Percentiles rank a stretch among this genome's conserved stretches.
phyloP scores from a whole-genome alignment of 2,113 vertebrate species.

The Gracilinanus agilis region DNA sequence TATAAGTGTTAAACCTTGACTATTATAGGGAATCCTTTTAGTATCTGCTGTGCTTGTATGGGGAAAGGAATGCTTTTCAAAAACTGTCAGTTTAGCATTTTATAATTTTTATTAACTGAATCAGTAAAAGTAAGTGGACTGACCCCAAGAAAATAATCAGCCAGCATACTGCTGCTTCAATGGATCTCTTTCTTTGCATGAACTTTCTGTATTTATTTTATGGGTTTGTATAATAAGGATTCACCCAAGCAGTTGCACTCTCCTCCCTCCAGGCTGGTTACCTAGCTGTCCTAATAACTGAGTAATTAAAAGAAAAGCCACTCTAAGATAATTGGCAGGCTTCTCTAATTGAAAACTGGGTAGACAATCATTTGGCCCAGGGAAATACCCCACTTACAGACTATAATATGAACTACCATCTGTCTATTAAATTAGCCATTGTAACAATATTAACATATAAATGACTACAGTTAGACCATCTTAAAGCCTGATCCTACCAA shows the following conservation, averaged over 20 bases:
- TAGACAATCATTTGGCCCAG: constrained; percentile 80
- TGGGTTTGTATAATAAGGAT: constrained; percentile 60
- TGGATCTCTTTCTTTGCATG: constrained; percentile 17
- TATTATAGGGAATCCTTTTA: constrained; percentile 47
- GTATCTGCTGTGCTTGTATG: constrained; percentile 55
- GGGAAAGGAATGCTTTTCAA: constrained; percentile 38
- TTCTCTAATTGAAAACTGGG: constrained; percentile 81
- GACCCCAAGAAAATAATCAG: constrained; percentile 36
- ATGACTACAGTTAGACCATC: constrained; percentile 63
- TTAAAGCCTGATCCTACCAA: constrained; percentile 52
- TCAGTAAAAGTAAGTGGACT: constrained; percentile 50
- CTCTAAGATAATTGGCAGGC: constrained; percentile 79
- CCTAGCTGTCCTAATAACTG: constrained; percentile 76
- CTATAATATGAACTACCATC: constrained; percentile 80
- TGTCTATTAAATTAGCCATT: constrained; percentile 79
- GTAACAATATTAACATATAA: constrained; percentile 78
- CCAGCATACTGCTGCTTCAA: neutral
- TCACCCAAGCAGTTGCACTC: constrained; percentile 9
- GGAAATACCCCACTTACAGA: constrained; percentile 70
- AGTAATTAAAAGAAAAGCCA: constrained; percentile 83
- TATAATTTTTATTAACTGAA: constrained; percentile 53
- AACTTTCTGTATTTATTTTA: constrained; percentile 62
- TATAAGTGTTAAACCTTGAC: constrained; percentile 9
- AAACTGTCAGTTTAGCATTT: constrained; percentile 51
- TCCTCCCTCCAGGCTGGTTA: constrained; percentile 74